Percentiles rank a stretch among this genome's conserved stretches.
Evolutionary conservation across 2,797 vertebrate species (phyloP).

Genomic region (Erpetoichthys calabaricus): DNA sequence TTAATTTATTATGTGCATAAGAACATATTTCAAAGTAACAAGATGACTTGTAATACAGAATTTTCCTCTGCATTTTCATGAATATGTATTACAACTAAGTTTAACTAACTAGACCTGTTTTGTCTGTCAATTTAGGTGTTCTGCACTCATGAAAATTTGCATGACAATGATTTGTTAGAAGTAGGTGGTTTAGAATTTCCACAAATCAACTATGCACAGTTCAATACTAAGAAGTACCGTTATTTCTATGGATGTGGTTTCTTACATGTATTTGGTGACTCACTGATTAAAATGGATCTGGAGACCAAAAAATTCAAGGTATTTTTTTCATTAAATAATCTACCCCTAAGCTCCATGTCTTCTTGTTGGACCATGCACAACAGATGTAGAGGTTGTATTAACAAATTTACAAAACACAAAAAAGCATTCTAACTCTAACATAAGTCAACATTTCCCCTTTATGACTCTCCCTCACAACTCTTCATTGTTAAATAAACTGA

Average conservation of each 20-base stretch:
- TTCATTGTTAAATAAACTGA: too few species aligned
- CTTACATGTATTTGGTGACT: constrained; percentile 70
- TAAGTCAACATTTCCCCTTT: too few species aligned
- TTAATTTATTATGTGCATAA: too few species aligned
- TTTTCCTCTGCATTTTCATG: neutral
- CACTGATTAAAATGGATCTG: constrained; percentile 75
- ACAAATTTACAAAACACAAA: neutral
- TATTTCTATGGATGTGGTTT: constrained; percentile 86
- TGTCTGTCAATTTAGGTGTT: constrained; percentile 51
- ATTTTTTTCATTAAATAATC: constrained; percentile 3
- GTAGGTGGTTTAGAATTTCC: constrained; percentile 82
- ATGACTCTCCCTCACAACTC: too few species aligned
- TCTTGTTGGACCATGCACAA: neutral
- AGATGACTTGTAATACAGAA: neutral
- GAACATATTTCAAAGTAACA: too few species aligned
- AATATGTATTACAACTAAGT: neutral
- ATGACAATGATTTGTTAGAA: constrained; percentile 52
- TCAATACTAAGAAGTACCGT: constrained; percentile 58
- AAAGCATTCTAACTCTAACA: too few species aligned
- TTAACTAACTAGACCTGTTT: neutral
- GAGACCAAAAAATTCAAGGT: constrained; percentile 74
- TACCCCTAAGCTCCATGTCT: neutral
- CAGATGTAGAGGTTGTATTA: neutral
- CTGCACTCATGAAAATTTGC: constrained; percentile 70
- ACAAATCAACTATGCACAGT: constrained; percentile 70